phyloP scores from a whole-genome alignment of 2,113 vertebrate genomes.

The Zosterops japonicus region DNA sequence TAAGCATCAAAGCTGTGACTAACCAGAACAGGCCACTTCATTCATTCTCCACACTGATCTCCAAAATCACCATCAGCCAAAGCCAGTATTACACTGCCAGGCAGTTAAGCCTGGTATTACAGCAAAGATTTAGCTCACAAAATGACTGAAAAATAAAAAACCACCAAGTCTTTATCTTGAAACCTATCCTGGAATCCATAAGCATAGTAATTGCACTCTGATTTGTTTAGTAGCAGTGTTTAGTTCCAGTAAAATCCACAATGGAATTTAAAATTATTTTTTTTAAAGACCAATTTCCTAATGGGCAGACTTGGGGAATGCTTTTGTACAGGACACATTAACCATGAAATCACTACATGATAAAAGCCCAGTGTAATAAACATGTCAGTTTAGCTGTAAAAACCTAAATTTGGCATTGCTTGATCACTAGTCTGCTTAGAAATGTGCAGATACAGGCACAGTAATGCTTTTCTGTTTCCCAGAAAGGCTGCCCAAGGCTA shows the following conservation, averaged over 20 bases:
- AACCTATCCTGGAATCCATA: neutral
- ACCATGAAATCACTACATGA: neutral
- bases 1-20: slow-evolving; percentile 1
- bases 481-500: neutral
- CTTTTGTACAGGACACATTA: neutral
- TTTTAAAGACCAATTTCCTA: neutral
- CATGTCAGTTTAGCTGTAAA: neutral
- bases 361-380: neutral
- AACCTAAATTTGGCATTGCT: neutral
- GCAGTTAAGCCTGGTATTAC: neutral
- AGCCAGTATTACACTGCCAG: neutral
- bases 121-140: neutral
- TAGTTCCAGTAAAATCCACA: neutral
- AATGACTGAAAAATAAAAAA: slow-evolving; percentile 6
- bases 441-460: neutral
- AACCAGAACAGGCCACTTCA: neutral
- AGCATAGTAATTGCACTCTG: neutral
- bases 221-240: neutral
- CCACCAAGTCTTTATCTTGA: neutral
- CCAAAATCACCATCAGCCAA: neutral
- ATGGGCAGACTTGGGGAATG: neutral
- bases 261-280: neutral
- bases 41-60: neutral
- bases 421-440: neutral
- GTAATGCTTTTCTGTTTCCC: neutral